Evolutionary conservation across 2,888 invertebrate genomes (phyloP).

Genomic region (Morpho deidamia): DNA sequence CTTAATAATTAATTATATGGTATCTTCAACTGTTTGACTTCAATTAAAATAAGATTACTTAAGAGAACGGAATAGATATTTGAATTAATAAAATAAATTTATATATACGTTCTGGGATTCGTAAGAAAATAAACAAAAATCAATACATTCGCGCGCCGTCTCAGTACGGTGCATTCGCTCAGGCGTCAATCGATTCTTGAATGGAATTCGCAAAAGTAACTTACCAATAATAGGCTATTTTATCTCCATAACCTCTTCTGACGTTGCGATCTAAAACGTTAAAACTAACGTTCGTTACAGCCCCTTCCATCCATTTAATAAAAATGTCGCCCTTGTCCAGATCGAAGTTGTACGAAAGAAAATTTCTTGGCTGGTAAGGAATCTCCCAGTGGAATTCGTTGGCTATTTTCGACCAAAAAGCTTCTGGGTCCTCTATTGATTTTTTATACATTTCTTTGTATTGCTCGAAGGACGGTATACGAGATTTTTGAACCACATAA

Average conservation of each 20-base stretch:
- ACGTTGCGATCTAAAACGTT: slow-evolving; percentile 96
- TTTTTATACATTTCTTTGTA: slow-evolving; percentile 90
- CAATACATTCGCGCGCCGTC: slow-evolving; percentile 66
- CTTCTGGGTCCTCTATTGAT: slow-evolving; percentile 92
- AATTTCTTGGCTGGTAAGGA: slow-evolving; percentile 84
- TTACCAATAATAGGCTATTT: slow-evolving; percentile 97
- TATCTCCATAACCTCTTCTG: slow-evolving; percentile 91
- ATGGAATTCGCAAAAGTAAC: slow-evolving; percentile 43
- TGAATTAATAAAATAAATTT: not conserved
- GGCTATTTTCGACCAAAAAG: slow-evolving; percentile 96
- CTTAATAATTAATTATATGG: too few species aligned
- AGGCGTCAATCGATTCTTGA: slow-evolving; percentile 59
- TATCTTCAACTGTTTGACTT: too few species aligned
- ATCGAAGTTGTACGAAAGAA: slow-evolving; percentile 95
- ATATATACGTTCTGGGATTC: slow-evolving; percentile 9
- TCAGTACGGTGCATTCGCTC: slow-evolving; percentile 51
- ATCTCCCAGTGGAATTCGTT: slow-evolving; percentile 96
- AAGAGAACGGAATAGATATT: too few species aligned
- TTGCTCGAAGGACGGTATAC: slow-evolving; percentile 77
- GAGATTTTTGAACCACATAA: slow-evolving; percentile 83
- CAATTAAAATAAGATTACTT: too few species aligned
- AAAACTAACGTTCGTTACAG: slow-evolving; percentile 96
- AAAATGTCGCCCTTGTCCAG: slow-evolving; percentile 91
- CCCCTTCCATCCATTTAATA: slow-evolving; percentile 97
- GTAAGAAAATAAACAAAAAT: slow-evolving; percentile 40